phyloP scores from a whole-genome alignment of 2,888 invertebrate species.

The Drosophila prolongata region DNA sequence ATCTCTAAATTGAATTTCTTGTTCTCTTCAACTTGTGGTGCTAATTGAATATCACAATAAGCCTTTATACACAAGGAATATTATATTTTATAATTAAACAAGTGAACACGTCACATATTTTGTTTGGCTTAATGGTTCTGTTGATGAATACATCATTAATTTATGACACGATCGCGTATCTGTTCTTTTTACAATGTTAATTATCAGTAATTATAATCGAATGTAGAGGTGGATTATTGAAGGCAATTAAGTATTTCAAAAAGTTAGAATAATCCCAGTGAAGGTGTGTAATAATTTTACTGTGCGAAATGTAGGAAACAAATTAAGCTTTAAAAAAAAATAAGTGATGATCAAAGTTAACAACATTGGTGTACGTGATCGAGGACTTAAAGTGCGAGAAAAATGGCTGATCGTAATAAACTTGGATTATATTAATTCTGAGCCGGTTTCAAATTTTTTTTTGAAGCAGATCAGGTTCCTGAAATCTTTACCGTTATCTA shows the following conservation, averaged over 20 bases:
- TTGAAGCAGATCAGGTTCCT: conserved; percentile 57
- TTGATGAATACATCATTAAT: conserved; percentile 17
- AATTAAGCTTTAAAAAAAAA: neutral
- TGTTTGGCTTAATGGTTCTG: conserved; percentile 12
- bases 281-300: conserved; percentile 1
- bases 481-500: conserved; percentile 42
- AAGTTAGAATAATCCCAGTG: conserved; percentile 12
- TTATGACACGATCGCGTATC: conserved; percentile 15
- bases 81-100: conserved; percentile 2
- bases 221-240: conserved; percentile 13
- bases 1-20: neutral
- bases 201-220: conserved; percentile 33
- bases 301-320: conserved; percentile 1
- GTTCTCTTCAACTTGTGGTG: conserved; percentile 1
- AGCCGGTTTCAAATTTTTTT: conserved; percentile 50
- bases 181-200: conserved; percentile 19
- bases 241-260: conserved; percentile 1
- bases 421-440: conserved; percentile 20
- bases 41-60: conserved; percentile 47
- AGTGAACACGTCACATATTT: neutral
- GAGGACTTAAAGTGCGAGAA: conserved; percentile 19
- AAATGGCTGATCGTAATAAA: conserved; percentile 9
- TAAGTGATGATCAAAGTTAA: conserved; percentile 7
- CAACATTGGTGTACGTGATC: conserved; percentile 10
- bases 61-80: conserved; percentile 8